Evolutionary conservation across 2,797 vertebrate genomes (phyloP).

Genomic region (Bucorvus abyssinicus): DNA sequence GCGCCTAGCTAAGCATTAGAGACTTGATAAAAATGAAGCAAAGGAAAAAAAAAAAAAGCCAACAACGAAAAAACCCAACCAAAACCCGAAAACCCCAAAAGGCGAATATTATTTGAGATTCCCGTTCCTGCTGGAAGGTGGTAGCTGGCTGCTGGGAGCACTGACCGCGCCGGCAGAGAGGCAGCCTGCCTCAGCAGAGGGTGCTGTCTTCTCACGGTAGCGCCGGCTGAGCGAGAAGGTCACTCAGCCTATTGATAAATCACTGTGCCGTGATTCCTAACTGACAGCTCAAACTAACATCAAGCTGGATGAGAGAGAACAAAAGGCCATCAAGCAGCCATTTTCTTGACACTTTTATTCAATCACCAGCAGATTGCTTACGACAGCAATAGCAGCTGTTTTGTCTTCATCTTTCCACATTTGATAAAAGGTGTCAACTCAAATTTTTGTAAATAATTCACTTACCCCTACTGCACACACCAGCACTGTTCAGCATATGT

Average conservation of each 20-base stretch:
- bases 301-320: constrained; percentile 99
- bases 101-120: neutral
- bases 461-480: constrained; percentile 90
- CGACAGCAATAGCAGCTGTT: constrained; percentile 99
- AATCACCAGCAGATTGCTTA: constrained; percentile 99
- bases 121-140: neutral
- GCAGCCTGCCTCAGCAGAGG: constrained; percentile 73
- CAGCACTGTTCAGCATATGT: constrained; percentile 92
- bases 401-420: constrained; percentile 99
- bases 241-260: constrained; percentile 99
- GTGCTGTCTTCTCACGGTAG: constrained; percentile 79
- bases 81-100: no score
- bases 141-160: neutral
- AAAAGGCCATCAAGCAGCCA: constrained; percentile 99
- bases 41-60: neutral
- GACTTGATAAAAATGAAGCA: neutral
- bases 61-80: neutral
- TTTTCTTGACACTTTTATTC: constrained; percentile 99
- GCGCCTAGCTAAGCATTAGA: neutral
- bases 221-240: constrained; percentile 87
- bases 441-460: constrained; percentile 99
- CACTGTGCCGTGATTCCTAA: constrained; percentile 99
- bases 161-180: neutral
- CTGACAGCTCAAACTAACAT: constrained; percentile 99
- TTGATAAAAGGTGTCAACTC: constrained; percentile 99